Evolutionary conservation across 2,888 invertebrate genomes (phyloP), one percentile per base, ranked within the genome.

Genomic region (Gandaritis pyraliata): DNA sequence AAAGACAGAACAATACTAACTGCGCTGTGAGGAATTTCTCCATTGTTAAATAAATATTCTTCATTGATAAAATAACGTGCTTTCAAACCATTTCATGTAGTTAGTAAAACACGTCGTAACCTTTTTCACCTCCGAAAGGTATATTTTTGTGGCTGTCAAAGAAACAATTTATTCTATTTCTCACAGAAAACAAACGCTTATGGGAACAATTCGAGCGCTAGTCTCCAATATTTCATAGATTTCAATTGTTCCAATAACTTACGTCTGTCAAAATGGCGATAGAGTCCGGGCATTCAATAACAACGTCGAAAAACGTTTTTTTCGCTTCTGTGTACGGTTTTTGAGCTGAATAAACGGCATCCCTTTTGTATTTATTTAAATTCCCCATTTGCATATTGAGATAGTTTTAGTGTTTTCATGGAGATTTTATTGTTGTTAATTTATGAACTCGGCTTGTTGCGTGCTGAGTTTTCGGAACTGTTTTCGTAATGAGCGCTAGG

Each of bases 211-310:
- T 73, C 70, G 53, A 69, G 68, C 59, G 69, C 64, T 69, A 72
- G 71, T 75, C 75, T 77, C 74, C 80, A 80, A 83, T 83, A 83
- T 84, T 83, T 83, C 81, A 82, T 76, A 72, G 70, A 76, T 74
- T 77, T 72, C 71, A 71, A 78, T 77, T 75, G 81, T 74, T 72
- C 73, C 82, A 80, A 82, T 82, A 81, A 80, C 75, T 81, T 78
- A 80, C 73, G 79, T 71, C 80, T 82, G 83, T 81, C 84, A 81
- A 70, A 78, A 78, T 59, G 73, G 70, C 75, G 81, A 79, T 78
- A 78, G 71, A 77, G 72, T 70, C 47, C 62, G 68, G 66, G 58
- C 68, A 69, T 77, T 76, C 72, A 74, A 76, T 76, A 75, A 72
- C 68, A 66, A 52, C 61, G 61, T 50, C 58, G 58, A 63, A 72